A percentile compares a stretch with the other conserved stretches of the same genome.
Evolutionary conservation across 1,140 invertebrate species (phyloP).

Genomic region (Platyura marginata): DNA sequence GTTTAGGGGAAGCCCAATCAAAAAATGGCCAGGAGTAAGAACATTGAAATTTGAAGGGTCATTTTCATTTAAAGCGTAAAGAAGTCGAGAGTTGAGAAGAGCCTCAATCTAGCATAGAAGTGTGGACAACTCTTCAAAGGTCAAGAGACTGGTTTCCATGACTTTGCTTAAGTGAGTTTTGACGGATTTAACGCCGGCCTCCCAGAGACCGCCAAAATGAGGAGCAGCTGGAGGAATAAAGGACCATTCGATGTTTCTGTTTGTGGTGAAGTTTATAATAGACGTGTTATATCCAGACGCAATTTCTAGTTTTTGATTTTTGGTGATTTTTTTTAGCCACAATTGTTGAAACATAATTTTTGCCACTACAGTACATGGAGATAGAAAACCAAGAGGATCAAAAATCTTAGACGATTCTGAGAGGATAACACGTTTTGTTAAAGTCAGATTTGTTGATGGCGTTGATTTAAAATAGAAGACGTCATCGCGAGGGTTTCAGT

Average conservation of each 20-base stretch:
- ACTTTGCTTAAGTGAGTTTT: conserved; percentile 6
- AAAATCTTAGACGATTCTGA: not conserved
- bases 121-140: conserved; percentile 11
- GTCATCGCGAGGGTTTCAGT: not conserved
- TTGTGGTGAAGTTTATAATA: too few species aligned
- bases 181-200: not conserved
- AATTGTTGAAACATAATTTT: not conserved
- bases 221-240: not conserved
- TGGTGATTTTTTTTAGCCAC: too few species aligned
- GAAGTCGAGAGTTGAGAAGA: conserved; percentile 9
- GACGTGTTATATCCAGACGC: too few species aligned
- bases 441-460: not conserved
- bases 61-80: conserved; percentile 5
- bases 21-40: conserved; percentile 20
- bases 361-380: not conserved
- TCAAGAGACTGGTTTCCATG: conserved; percentile 5
- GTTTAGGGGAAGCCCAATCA: conserved; percentile 9
- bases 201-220: not conserved
- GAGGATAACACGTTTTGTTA: not conserved
- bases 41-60: conserved; percentile 8
- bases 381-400: not conserved
- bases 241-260: not conserved
- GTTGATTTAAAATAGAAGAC: not conserved
- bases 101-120: conserved; percentile 9
- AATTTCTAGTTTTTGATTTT: too few species aligned